phyloP scores from a whole-genome alignment of 2,888 invertebrate species.

The Ectemnius cavifrons region DNA sequence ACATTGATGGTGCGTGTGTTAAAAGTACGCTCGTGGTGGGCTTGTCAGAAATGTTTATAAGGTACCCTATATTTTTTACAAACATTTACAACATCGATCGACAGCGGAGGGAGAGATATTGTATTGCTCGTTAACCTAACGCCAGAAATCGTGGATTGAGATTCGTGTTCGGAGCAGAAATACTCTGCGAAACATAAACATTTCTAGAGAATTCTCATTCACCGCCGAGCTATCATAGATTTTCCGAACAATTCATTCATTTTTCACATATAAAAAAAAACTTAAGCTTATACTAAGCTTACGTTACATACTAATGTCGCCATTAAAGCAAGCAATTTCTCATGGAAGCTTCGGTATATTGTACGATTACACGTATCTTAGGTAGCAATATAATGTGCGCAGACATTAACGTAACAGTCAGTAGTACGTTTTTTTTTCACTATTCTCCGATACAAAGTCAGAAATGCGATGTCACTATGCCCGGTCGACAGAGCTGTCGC shows the following conservation, averaged over 20 bases:
- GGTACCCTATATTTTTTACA: conserved; percentile 16
- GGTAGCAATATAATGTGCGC: background rate
- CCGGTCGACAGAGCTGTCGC: background rate
- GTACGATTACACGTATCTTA: background rate
- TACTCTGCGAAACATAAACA: conserved; percentile 4
- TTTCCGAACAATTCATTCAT: too few relatives aligned
- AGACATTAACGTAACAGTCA: background rate
- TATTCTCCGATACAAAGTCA: background rate
- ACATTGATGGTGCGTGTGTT: too few relatives aligned
- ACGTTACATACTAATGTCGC: conserved; percentile 1
- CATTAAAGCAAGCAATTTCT: background rate
- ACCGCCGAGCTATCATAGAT: too few relatives aligned
- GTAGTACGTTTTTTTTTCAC: background rate
- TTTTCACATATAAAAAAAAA: too few relatives aligned
- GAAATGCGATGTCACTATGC: background rate
- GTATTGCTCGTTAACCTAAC: too few relatives aligned
- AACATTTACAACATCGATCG: conserved; percentile 22
- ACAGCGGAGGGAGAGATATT: background rate
- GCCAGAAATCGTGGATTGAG: too few relatives aligned
- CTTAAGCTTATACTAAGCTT: background rate
- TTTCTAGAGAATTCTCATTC: too few relatives aligned
- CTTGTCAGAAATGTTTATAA: too few relatives aligned
- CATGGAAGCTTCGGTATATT: conserved; percentile 1
- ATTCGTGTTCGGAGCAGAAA: background rate
- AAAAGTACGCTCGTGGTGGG: too few relatives aligned